A percentile compares a stretch with the other conserved stretches of the same genome.
Conservation (phyloP, 2,888 invertebrate species). For the Mantis religiosa region DNA sequence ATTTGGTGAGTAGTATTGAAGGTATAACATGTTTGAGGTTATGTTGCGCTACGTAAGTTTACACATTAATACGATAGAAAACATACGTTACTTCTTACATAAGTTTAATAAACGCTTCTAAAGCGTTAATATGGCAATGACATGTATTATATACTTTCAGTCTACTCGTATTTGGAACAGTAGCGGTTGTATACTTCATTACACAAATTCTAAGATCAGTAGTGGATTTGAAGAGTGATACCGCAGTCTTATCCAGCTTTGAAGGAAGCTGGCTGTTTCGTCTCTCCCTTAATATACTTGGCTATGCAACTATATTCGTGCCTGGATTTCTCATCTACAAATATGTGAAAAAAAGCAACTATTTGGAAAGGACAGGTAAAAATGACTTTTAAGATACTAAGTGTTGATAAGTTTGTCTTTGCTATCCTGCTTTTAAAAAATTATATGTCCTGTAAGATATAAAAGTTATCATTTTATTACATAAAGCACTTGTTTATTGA, state of each 20-base stretch:
- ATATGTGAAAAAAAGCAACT: conserved; percentile 72
- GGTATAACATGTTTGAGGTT: background rate
- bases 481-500: too few species aligned
- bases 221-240: conserved; percentile 35
- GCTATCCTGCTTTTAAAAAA: background rate
- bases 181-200: conserved; percentile 46
- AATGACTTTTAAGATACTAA: conserved; percentile 37
- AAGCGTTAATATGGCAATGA: background rate
- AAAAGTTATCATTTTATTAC: too few species aligned
- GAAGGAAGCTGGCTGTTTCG: conserved; percentile 72
- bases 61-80: background rate
- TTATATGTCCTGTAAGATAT: too few species aligned
- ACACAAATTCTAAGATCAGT: conserved; percentile 45
- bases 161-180: conserved; percentile 45
- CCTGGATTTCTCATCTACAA: conserved; percentile 81
- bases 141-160: conserved; percentile 39
- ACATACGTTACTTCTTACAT: background rate
- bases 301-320: conserved; percentile 82
- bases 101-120: background rate
- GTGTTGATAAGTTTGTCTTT: background rate
- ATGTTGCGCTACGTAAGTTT: background rate
- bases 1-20: background rate
- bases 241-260: conserved; percentile 40
- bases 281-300: conserved; percentile 73
- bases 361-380: conserved; percentile 71